Evolutionary conservation across 2,797 vertebrate genomes (phyloP).

Genomic region (Siniperca undulata): DNA sequence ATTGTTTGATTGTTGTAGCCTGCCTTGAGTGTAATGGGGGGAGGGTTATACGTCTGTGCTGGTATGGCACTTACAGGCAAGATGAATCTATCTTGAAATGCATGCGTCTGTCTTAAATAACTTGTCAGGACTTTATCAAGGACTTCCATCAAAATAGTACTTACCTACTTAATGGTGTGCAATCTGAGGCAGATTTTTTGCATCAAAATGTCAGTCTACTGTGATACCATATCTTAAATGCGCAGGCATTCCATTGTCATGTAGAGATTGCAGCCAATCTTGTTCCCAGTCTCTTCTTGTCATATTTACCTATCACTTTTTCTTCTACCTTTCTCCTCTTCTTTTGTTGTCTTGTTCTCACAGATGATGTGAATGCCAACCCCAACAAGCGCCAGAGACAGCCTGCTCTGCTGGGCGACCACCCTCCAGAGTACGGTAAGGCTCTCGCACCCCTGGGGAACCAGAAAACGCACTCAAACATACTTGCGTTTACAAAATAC

Average conservation of each 20-base stretch:
- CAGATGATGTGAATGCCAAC: constrained; percentile 87
- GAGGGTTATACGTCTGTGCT: not conserved
- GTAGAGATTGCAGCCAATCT: constrained; percentile 17
- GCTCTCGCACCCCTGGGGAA: constrained; percentile 5
- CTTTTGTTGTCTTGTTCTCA: constrained; percentile 39
- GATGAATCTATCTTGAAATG: constrained; percentile 27
- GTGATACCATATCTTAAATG: not conserved
- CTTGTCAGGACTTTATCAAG: too few relatives aligned
- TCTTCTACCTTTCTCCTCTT: constrained; percentile 11
- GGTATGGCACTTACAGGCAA: not conserved
- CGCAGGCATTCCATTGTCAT: constrained; percentile 6
- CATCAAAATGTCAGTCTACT: not conserved
- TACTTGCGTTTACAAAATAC: too few relatives aligned
- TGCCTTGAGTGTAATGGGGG: constrained; percentile 14
- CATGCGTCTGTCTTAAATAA: constrained; percentile 32
- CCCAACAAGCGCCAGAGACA: constrained; percentile 96
- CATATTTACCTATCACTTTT: constrained; percentile 4
- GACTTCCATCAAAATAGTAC: not conserved
- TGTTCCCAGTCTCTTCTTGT: constrained; percentile 5
- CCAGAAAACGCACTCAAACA: not conserved
- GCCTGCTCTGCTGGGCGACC: constrained; percentile 94
- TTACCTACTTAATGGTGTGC: not conserved
- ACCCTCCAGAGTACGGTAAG: constrained; percentile 95
- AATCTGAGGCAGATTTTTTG: not conserved
- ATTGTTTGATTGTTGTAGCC: constrained; percentile 12